Percentiles rank a stretch among this genome's conserved stretches.
phyloP scores from a whole-genome alignment of 2,113 vertebrate genomes.

The Corvus cornix region DNA sequence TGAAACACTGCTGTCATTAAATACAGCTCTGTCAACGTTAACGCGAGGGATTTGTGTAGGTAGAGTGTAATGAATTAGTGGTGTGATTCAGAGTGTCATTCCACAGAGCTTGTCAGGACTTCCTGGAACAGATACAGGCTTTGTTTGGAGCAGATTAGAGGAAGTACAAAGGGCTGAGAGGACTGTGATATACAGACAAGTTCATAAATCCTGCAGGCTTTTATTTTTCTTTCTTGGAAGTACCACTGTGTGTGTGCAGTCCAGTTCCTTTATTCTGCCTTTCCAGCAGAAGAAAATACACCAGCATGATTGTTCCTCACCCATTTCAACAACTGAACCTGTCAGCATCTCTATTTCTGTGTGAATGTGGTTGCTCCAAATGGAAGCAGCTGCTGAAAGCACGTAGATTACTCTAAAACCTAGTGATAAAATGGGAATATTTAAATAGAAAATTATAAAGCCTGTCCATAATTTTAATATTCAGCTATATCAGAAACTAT shows the following conservation, averaged over 20 bases:
- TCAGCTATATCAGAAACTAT: accelerated
- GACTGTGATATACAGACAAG: not conserved
- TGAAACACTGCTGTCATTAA: not conserved
- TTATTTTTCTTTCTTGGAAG: slow-evolving; percentile 42
- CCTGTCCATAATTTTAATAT: not conserved
- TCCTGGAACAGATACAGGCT: slow-evolving; percentile 19
- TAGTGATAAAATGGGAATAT: not conserved
- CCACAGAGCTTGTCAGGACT: slow-evolving; percentile 35
- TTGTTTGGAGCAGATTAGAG: slow-evolving; percentile 32
- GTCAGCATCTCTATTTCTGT: not conserved
- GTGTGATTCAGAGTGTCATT: slow-evolving; percentile 18
- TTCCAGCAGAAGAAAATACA: not conserved
- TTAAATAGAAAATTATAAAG: not conserved
- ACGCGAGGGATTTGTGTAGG: not conserved
- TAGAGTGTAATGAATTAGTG: not conserved
- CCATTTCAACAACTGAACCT: not conserved
- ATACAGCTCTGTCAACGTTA: not conserved
- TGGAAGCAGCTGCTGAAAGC: not conserved
- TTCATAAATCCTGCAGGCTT: slow-evolving; percentile 24
- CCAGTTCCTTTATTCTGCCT: not conserved
- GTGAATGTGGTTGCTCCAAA: not conserved
- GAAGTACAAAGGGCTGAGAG: slow-evolving; percentile 20
- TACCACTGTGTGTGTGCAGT: not conserved
- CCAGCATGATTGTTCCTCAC: not conserved
- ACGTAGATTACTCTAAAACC: not conserved